These are phyloP conservation scores for Tenthredo distinguenda DNA, from an alignment of 2,888 invertebrate genomes.

Conservation along the genomic window DNA sequence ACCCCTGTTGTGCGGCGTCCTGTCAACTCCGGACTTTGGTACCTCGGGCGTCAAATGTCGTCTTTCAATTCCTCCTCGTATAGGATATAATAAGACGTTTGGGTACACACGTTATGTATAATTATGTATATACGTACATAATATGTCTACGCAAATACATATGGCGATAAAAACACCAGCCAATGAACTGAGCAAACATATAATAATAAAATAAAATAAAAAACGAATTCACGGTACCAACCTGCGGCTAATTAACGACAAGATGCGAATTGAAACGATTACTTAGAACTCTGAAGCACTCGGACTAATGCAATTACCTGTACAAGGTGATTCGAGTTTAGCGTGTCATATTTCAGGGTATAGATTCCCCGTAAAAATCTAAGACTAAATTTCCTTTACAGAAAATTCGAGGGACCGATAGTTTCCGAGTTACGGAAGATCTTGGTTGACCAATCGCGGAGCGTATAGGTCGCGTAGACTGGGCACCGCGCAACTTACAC, in stretches of 20 bases:
- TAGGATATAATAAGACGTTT: neutral
- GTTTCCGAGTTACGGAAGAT: too few species aligned
- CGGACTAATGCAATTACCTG: neutral
- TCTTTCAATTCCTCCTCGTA: neutral
- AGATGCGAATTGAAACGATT: constrained; percentile 6
- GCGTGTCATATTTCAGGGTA: neutral
- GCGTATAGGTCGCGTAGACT: too few species aligned
- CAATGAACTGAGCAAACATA: neutral
- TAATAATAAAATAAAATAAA: neutral
- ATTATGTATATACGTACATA: neutral
- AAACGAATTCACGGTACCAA: neutral
- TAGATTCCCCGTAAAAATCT: neutral
- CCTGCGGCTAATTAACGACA: neutral
- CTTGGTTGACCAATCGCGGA: too few species aligned
- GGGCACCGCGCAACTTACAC: too few species aligned
- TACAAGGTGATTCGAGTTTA: neutral
- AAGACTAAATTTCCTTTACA: too few species aligned
- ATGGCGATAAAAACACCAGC: neutral
- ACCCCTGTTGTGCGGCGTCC: constrained; percentile 58
- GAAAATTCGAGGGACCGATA: too few species aligned
- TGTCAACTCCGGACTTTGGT: constrained; percentile 17
- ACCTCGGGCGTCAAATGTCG: constrained; percentile 9
- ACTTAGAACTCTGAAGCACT: neutral
- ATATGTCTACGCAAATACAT: neutral
- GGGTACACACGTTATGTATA: neutral